phyloP scores from a whole-genome alignment of 2,888 invertebrate genomes.

The Nomada hirtipes region DNA sequence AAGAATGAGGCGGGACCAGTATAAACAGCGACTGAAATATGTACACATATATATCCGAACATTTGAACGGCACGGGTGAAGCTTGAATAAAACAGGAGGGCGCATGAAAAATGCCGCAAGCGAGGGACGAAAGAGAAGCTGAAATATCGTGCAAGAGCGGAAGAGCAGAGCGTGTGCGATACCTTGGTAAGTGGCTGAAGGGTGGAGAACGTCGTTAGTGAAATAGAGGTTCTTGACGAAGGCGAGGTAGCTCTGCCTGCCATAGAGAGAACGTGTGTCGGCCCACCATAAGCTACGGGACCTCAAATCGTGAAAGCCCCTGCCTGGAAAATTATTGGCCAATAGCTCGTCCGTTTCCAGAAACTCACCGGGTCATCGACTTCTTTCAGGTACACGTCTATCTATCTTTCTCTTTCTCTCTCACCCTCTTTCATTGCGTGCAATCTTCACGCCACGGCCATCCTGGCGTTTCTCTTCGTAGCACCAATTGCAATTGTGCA shows the following conservation, averaged over 20 bases:
- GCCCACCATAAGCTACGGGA: constrained; percentile 82
- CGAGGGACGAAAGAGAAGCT: constrained; percentile 26
- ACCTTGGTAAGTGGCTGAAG: constrained; percentile 80
- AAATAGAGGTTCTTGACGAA: constrained; percentile 82
- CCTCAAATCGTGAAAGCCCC: constrained; percentile 79
- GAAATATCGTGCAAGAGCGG: constrained; percentile 60
- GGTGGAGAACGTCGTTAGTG: constrained; percentile 81
- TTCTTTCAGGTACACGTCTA: constrained; percentile 14
- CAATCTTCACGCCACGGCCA: neutral
- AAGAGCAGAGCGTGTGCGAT: constrained; percentile 70
- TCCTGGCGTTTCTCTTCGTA: neutral
- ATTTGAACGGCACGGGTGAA: neutral
- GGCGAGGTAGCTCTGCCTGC: constrained; percentile 78
- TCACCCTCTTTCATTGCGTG: neutral
- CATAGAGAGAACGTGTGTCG: constrained; percentile 77
- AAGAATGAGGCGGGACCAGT: neutral
- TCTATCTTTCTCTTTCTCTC: neutral
- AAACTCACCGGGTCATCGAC: constrained; percentile 43
- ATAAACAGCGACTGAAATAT: constrained; percentile 1
- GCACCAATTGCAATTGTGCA: neutral
- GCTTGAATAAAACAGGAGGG: neutral
- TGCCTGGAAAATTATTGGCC: constrained; percentile 78
- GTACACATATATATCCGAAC: neutral
- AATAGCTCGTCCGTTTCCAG: constrained; percentile 60
- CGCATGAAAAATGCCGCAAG: neutral